A percentile compares a stretch with the other conserved stretches of the same genome.
Evolutionary conservation across 2,888 invertebrate genomes (phyloP).

Genomic region (Nomada lathburiana): DNA sequence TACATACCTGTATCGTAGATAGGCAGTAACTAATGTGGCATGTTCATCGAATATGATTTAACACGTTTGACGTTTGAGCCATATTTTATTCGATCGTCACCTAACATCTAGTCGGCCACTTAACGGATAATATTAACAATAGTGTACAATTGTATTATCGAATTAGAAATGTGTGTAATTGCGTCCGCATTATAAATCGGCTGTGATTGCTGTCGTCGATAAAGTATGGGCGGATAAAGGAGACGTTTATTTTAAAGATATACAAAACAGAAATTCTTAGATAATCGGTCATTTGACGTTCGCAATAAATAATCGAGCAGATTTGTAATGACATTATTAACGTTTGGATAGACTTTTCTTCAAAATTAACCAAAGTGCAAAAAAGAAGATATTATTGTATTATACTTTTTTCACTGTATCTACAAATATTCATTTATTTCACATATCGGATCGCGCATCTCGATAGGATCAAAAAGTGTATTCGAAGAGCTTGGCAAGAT

Average conservation of each 20-base stretch:
- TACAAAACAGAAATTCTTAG: too few species aligned
- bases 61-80: not conserved
- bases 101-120: too few species aligned
- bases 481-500: conserved; percentile 42
- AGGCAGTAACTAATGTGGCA: not conserved
- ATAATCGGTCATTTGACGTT: too few species aligned
- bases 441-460: not conserved
- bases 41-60: not conserved
- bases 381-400: not conserved
- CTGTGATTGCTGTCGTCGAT: too few species aligned
- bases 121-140: not conserved
- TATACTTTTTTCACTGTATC: not conserved
- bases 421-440: not conserved
- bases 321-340: not conserved
- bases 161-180: too few species aligned
- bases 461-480: not conserved
- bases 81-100: not conserved
- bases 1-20: not conserved
- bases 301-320: too few species aligned
- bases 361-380: not conserved
- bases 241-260: too few species aligned
- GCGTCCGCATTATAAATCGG: too few species aligned
- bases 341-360: not conserved
- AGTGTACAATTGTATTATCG: too few species aligned
- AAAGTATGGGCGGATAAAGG: too few species aligned